Conservation (phyloP, 2,888 invertebrate species). For the Pecten maximus region DNA sequence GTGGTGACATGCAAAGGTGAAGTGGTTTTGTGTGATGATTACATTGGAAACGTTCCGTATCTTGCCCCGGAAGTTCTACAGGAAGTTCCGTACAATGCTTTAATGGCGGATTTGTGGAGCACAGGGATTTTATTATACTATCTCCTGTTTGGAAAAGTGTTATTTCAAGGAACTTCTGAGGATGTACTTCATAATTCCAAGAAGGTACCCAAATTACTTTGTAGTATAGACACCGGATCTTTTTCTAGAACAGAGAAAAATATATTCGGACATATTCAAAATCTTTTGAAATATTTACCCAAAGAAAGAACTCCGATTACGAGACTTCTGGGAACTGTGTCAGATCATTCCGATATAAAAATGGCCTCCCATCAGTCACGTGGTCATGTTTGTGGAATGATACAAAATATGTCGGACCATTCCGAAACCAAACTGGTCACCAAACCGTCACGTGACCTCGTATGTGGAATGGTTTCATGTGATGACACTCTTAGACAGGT, state of each 20-base stretch:
- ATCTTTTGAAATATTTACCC: background rate
- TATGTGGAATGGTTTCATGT: background rate
- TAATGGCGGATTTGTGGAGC: constrained; percentile 62
- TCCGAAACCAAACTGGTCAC: background rate
- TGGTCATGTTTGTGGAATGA: too few species aligned
- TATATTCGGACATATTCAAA: background rate
- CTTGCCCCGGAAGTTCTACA: constrained; percentile 48
- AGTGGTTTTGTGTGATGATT: constrained; percentile 61
- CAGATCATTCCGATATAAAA: background rate
- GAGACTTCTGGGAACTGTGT: background rate
- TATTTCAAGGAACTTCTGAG: constrained; percentile 42
- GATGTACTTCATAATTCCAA: background rate
- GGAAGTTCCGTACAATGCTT: constrained; percentile 39
- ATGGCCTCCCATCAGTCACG: too few species aligned
- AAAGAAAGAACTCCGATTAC: background rate
- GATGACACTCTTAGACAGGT: background rate
- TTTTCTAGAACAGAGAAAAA: constrained; percentile 1
- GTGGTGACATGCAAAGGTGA: constrained; percentile 47
- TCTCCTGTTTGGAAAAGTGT: constrained; percentile 48
- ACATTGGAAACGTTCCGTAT: constrained; percentile 61
- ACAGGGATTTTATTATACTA: constrained; percentile 59
- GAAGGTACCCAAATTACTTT: background rate
- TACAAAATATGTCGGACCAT: background rate
- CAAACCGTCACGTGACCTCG: background rate
- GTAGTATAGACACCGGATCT: background rate